Conservation (phyloP, 2,888 invertebrate species). For the Hybos culiciformis region DNA sequence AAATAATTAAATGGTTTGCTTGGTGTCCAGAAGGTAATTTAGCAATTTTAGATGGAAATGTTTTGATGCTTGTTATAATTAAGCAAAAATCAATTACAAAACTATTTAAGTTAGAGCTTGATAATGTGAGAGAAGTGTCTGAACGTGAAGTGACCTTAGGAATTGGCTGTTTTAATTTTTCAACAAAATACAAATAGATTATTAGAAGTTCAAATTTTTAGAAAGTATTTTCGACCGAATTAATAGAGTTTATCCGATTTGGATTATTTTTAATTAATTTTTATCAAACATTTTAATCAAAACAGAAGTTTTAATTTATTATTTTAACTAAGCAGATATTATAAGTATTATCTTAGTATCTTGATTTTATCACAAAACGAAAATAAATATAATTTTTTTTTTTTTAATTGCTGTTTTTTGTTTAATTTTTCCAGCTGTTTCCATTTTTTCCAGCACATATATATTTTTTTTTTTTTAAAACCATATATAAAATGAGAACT, state of each 20-base stretch:
- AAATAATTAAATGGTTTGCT: constrained; percentile 78
- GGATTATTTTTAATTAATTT: too few relatives aligned
- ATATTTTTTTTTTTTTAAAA: too few relatives aligned
- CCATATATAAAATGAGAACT: too few relatives aligned
- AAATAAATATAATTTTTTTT: too few relatives aligned
- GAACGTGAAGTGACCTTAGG: constrained; percentile 81
- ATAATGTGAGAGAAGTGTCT: constrained; percentile 52
- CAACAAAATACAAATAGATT: constrained; percentile 49
- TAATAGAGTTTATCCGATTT: constrained; percentile 66
- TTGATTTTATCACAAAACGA: too few relatives aligned
- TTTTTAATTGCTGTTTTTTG: too few relatives aligned
- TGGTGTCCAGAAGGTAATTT: constrained; percentile 74
- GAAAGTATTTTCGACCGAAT: constrained; percentile 62
- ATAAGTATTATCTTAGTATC: too few relatives aligned
- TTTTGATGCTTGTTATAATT: constrained; percentile 71
- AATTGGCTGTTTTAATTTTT: constrained; percentile 73
- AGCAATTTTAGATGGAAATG: constrained; percentile 59
- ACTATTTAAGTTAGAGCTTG: constrained; percentile 76
- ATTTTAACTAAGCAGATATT: too few relatives aligned
- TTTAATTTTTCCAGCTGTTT: too few relatives aligned
- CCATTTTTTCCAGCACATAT: too few relatives aligned
- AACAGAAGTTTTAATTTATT: too few relatives aligned
- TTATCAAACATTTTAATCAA: too few relatives aligned
- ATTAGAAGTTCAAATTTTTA: constrained; percentile 52
- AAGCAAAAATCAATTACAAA: constrained; percentile 70